A percentile compares a stretch with the other conserved stretches of the same genome.
Conservation (phyloP, 2,888 invertebrate species). For the Meloe dianella region DNA sequence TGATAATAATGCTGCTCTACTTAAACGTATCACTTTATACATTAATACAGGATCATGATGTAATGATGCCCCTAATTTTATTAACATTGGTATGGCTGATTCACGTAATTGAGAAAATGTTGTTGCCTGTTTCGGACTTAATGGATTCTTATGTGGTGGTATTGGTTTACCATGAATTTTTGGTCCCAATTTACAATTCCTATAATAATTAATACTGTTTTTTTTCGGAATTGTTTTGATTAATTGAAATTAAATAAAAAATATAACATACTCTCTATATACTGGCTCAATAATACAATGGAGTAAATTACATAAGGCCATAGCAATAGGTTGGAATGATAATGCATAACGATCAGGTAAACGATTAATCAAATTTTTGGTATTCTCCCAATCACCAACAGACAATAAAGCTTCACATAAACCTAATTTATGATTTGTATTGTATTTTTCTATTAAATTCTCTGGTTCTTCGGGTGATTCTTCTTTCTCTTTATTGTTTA, state of each 20-base stretch:
- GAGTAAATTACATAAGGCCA: constrained; percentile 78
- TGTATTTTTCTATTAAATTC: constrained; percentile 66
- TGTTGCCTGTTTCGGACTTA: constrained; percentile 71
- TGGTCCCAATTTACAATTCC: constrained; percentile 75
- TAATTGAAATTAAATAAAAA: constrained; percentile 1
- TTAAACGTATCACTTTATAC: constrained; percentile 77
- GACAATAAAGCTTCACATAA: constrained; percentile 86
- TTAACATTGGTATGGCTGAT: constrained; percentile 83
- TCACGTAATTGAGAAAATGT: constrained; percentile 76
- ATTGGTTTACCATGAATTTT: constrained; percentile 70
- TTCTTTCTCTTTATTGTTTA: constrained; percentile 80
- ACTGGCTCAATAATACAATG: constrained; percentile 86
- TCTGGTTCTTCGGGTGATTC: constrained; percentile 73
- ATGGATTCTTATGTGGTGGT: constrained; percentile 61
- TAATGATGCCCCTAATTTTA: constrained; percentile 85
- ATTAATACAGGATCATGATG: constrained; percentile 87
- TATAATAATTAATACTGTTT: constrained; percentile 55
- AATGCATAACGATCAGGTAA: constrained; percentile 83
- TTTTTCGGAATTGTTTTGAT: not conserved
- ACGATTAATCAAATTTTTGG: constrained; percentile 77
- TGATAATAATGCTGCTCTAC: constrained; percentile 54
- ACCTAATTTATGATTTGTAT: constrained; percentile 90
- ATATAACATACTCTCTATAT: constrained; percentile 73
- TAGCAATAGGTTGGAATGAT: constrained; percentile 78
- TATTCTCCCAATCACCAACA: constrained; percentile 91